phyloP scores from a whole-genome alignment of 2,797 vertebrate genomes.

The Parauchenoglanis ngamensis region DNA sequence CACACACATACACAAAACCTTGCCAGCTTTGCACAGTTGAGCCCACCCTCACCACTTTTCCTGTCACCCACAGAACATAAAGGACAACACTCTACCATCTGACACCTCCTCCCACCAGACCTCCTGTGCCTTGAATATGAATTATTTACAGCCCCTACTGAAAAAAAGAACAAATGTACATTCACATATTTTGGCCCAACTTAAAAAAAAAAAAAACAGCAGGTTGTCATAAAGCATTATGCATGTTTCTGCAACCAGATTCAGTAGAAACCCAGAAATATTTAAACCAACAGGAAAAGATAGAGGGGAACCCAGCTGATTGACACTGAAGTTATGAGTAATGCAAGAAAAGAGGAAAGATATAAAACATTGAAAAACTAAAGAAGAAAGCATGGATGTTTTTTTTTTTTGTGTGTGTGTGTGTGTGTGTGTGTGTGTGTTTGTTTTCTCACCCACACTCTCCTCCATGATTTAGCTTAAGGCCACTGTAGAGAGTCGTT shows the following conservation, averaged over 20 bases:
- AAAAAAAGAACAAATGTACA: constrained; percentile 33
- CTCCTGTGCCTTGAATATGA: constrained; percentile 31
- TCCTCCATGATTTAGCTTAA: constrained; percentile 17
- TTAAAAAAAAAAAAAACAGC: constrained; percentile 29
- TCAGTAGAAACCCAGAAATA: constrained; percentile 29
- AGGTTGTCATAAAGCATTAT: constrained; percentile 25
- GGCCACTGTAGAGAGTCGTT: constrained; percentile 8
- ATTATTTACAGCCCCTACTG: constrained; percentile 29
- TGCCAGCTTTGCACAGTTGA: constrained; percentile 30
- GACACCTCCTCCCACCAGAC: constrained; percentile 36
- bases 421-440: too few relatives aligned
- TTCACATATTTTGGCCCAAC: constrained; percentile 25
- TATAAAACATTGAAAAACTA: not conserved
- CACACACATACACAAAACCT: constrained; percentile 7
- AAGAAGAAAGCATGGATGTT: constrained; percentile 6
- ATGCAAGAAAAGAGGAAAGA: not conserved
- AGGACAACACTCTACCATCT: constrained; percentile 29
- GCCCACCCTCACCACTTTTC: constrained; percentile 37
- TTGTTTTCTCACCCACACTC: constrained; percentile 29
- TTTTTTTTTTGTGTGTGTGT: not conserved
- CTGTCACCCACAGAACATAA: constrained; percentile 43
- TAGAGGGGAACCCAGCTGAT: constrained; percentile 10
- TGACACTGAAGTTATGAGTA: constrained; percentile 14
- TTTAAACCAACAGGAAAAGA: constrained; percentile 7
- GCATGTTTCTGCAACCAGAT: not conserved